phyloP scores from a whole-genome alignment of 2,888 invertebrate species.

The Chirona hameri region DNA sequence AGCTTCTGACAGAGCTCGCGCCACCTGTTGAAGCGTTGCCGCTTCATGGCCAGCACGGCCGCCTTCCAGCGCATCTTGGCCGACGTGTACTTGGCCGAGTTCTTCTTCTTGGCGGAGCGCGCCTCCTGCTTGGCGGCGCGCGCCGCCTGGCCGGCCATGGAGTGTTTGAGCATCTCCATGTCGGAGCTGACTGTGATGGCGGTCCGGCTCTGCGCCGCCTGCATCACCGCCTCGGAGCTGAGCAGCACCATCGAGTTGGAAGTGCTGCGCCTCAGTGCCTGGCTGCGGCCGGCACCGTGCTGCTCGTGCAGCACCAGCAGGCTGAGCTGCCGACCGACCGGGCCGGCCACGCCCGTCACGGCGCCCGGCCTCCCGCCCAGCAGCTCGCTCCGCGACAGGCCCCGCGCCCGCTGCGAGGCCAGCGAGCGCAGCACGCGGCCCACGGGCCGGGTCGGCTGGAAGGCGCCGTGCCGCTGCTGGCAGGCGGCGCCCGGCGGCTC shows the following conservation, averaged over 20 bases:
- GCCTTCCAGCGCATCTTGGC: conserved; percentile 26
- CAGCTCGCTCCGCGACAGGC: neutral
- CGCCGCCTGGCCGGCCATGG: neutral
- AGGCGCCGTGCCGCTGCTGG: conserved; percentile 2
- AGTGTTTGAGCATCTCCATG: neutral
- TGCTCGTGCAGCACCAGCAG: neutral
- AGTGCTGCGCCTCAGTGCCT: neutral
- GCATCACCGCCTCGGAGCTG: neutral
- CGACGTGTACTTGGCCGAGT: neutral
- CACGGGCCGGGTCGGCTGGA: neutral
- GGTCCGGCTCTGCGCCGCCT: conserved; percentile 4
- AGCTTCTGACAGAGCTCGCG: neutral
- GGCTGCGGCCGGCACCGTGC: neutral
- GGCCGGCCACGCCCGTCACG: conserved; percentile 6
- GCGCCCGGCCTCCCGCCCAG: conserved; percentile 8
- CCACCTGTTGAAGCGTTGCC: conserved; percentile 6
- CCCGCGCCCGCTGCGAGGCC: neutral
- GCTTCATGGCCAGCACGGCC: conserved; percentile 2
- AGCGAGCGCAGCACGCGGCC: neutral
- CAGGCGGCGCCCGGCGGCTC: neutral
- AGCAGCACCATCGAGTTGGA: conserved; percentile 11
- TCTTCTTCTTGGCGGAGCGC: neutral
- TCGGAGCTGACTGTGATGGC: neutral
- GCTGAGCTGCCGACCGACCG: neutral
- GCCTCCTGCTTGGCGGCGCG: neutral